These are phyloP conservation scores for Colius striatus DNA, from an alignment of 2,113 vertebrate species.

Conservation along the genomic window DNA sequence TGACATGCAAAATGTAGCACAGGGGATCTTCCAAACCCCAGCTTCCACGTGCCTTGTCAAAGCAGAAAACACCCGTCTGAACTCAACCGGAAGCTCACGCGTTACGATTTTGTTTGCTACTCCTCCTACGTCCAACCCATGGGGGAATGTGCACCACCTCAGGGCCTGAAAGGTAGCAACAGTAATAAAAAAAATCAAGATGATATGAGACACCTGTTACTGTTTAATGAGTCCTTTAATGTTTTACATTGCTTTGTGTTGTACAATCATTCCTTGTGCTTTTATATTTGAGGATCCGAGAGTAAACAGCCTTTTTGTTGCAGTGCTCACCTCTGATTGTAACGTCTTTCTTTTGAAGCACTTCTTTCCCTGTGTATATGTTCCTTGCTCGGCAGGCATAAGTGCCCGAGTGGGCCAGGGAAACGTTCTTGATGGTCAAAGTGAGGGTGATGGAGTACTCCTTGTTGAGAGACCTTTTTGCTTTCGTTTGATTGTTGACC, in stretches of 20 bases:
- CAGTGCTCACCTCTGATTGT: conserved; percentile 89
- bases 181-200: conserved; percentile 81
- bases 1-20: conserved; percentile 67
- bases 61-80: conserved; percentile 70
- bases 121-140: conserved; percentile 76
- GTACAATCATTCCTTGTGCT: conserved; percentile 84
- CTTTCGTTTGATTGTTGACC: conserved; percentile 74
- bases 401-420: conserved; percentile 83
- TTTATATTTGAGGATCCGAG: conserved; percentile 86
- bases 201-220: conserved; percentile 82
- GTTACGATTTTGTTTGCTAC: conserved; percentile 64
- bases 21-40: conserved; percentile 80
- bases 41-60: conserved; percentile 69
- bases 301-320: conserved; percentile 84
- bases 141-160: conserved; percentile 77
- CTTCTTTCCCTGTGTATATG: conserved; percentile 82
- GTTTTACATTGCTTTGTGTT: conserved; percentile 83
- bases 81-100: conserved; percentile 67
- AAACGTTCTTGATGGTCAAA: conserved; percentile 85
- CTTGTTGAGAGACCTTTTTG: conserved; percentile 64
- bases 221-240: conserved; percentile 84
- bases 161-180: conserved; percentile 80
- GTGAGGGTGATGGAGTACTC: conserved; percentile 83
- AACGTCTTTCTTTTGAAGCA: conserved; percentile 85
- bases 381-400: conserved; percentile 89